Evolutionary conservation across 2,113 vertebrate genomes (phyloP), one percentile per base, ranked within the genome.

Genomic region (Menura novaehollandiae): DNA sequence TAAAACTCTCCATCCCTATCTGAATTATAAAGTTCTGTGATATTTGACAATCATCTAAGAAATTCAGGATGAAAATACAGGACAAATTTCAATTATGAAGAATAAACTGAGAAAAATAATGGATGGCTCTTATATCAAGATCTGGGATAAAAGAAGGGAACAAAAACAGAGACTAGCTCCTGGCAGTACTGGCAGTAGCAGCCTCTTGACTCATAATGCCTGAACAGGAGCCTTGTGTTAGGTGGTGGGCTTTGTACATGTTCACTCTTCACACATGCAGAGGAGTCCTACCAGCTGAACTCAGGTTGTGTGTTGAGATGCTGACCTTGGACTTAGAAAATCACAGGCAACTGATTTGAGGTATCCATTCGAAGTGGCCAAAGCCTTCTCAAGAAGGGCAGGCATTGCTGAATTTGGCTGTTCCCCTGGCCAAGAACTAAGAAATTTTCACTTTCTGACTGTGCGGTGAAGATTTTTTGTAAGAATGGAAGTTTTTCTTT

Each of bases 191-290:
- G 53, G 17, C 59, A 77, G 39, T 28, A 69, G n/a, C 79, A n/a
- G 24, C 41, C 21, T 73, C 37, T 66, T 73, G 35, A 52, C 44
- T 85, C 28, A 18, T 13, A 46, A 22, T 1, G 37, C 47, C 75
- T 77, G 39, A 85, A 88, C 1, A 1, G 19, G 30, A 69, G 11
- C 46, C 26, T 56, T n/a, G 24, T 0, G 1, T 68, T 79, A 20
- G 0, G 0, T 21, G 28, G 11, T 39, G 58, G 46, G 26, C 26
- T 85, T 69, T 74, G 32, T n/a, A 32, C 8, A 13, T 37, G 35
- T 33, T 79, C 37, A 28, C 14, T 46, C 67, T 46, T 79, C n/a
- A 22, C 23, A 20, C 3, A 9, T 2, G 7, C 46, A 21, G 30
- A 67, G 13, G 30, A 67, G 13, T 43, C 33, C 35, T 52, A 28